Conservation (phyloP, 2,888 invertebrate genomes). For the Cotesia congregata region DNA sequence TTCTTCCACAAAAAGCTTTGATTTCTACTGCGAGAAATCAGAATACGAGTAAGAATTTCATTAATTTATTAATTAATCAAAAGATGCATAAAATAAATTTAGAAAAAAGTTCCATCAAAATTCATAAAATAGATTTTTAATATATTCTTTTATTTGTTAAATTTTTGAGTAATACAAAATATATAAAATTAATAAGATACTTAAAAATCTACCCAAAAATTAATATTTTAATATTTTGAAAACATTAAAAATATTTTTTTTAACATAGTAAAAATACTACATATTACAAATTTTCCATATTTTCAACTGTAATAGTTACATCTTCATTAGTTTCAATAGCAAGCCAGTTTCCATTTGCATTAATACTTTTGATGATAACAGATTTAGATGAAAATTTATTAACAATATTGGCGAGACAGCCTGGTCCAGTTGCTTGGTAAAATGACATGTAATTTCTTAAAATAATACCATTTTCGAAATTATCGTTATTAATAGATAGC, state of each 20-base stretch:
- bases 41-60: too few species aligned
- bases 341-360: constrained; percentile 64
- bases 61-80: too few species aligned
- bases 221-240: too few species aligned
- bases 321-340: constrained; percentile 63
- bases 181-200: too few species aligned
- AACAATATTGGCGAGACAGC: constrained; percentile 63
- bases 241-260: not conserved
- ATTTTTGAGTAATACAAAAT: too few species aligned
- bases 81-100: too few species aligned
- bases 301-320: constrained; percentile 51
- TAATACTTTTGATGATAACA: constrained; percentile 61
- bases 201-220: too few species aligned
- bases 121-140: too few species aligned
- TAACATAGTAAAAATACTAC: not conserved
- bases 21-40: too few species aligned
- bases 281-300: constrained; percentile 55
- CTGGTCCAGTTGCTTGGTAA: constrained; percentile 53
- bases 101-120: too few species aligned
- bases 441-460: constrained; percentile 59
- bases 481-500: constrained; percentile 65
- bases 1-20: too few species aligned
- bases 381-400: constrained; percentile 58
- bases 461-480: constrained; percentile 63
- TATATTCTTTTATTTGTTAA: too few species aligned